Base-by-base conservation (phyloP, 2,113 vertebrate species). In the Carettochelys insculpta region DNA sequence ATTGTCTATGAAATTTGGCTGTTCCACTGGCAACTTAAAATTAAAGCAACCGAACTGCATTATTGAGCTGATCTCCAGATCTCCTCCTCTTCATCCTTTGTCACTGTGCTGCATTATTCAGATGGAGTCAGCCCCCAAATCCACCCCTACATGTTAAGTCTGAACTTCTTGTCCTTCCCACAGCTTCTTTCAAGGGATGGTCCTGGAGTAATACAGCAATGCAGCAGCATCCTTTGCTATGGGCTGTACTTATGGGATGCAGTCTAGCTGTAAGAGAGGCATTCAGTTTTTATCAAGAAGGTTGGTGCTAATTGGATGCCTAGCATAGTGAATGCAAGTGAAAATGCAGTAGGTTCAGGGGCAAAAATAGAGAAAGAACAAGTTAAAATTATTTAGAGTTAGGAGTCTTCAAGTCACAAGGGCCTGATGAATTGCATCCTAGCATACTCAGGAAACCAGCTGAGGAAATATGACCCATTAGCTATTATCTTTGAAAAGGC, bases 131-230 rank as follows among this genome's bases (percentile, higher is more conserved):
- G 10, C 5, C 14, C 41, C 14, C 1, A 22, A 0, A 4, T 8
- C 52, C 52, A 3, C 5, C 56, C 41, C 31, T 25, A 3, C 5
- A 1, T 3, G 0, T 27, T 56, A 31, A 17, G 31, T 61, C 58
- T 38, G 25, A 5, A 47, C 2, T 11, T 48, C 61, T 27, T 88
- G 19, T 80, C 87, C 31, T 73, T 88, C 50, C 82, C 47, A 1
- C 1, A 12, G 13, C 45, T 50, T 22, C 27, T 27, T 16, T 75
- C 54, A 65, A 0, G 4, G 27, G 47, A 22, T 52, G 50, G 6
- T 17, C 45, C 82, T 82, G 10, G 25, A 54, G 68, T 1, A 4
- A 20, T 58, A 0, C 0, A 65, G 82, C 58, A 52, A 13, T 48
- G 5, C 29, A 61, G 56, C 56, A 61, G 56, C 56, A 61, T 61